Evolutionary conservation across 2,888 invertebrate species (phyloP), one percentile per base, ranked within the genome.

Genomic region (Synanthedon vespiformis): DNA sequence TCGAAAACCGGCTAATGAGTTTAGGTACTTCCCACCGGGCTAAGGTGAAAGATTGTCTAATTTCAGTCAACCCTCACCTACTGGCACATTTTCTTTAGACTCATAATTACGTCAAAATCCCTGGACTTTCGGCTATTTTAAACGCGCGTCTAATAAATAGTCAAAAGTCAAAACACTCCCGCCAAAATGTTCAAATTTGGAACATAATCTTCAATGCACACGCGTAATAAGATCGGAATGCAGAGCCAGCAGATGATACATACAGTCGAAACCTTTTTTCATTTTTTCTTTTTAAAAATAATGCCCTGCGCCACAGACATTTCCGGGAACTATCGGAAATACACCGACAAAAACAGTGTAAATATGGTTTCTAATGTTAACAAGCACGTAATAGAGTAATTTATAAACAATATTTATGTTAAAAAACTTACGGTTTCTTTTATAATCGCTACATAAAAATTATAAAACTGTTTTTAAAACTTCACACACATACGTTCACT

Each of bases 51-150:
- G 56, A 63, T 64, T 60, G 11, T 70, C 70, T 74, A 70, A 75
- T 75, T 77, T 67, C 70, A 67, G 63, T 67, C 66, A 82, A 83
- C 86, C 85, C 80, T 86, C 83, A 85, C 86, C 86, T 74, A 83
- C 74, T 84, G 61, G 81, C 84, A 80, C 70, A 74, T 77, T 72
- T 56, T 71, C 67, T 70, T 51, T 27, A n/a, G 61, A 73, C 60
- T 72, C 70, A 68, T 73, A 61, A 67, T 66, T 72, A 70, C 70
- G 74, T 71, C 70, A 74, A 77, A 71, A 66, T 68, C 68, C 60
- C 54, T 55, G 54, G 58, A 53, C n/a, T 16, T 50, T 65, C 57
- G 58, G 65, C 75, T 82, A 84, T 82, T 84, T 81, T 77, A 66
- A 54, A 65, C 65, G 64, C 62, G 65, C 57, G 34, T 61, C 57